phyloP scores from a whole-genome alignment of 2,888 invertebrate genomes.

The Boloria selene region DNA sequence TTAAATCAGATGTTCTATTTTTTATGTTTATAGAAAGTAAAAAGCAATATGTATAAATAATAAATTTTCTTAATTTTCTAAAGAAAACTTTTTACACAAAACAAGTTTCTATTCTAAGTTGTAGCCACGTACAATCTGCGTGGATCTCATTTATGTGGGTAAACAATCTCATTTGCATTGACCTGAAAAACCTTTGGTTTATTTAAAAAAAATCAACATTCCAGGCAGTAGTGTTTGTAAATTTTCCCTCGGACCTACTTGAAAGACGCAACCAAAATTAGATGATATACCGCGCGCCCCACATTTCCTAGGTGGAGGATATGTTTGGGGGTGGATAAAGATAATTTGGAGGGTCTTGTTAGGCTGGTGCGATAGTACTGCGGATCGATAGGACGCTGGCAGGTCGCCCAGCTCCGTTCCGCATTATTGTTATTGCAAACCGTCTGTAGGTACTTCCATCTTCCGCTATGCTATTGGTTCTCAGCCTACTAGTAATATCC shows the following conservation, averaged over 20 bases:
- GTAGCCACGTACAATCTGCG: conserved; percentile 36
- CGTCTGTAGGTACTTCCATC: conserved; percentile 61
- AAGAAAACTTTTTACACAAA: conserved; percentile 13
- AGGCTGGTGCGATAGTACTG: conserved; percentile 60
- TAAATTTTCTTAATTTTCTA: too few species aligned
- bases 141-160: conserved; percentile 54
- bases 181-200: conserved; percentile 71
- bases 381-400: conserved; percentile 78
- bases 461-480: conserved; percentile 70
- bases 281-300: conserved; percentile 57
- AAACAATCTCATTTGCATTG: conserved; percentile 73
- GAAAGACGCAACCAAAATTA: conserved; percentile 63
- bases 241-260: conserved; percentile 82
- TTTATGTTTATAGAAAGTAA: neutral
- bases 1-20: neutral
- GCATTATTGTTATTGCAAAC: conserved; percentile 81
- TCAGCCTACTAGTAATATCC: conserved; percentile 67
- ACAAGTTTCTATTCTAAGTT: neutral
- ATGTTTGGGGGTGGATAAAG: conserved; percentile 56
- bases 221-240: conserved; percentile 76
- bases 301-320: conserved; percentile 49
- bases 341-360: conserved; percentile 65
- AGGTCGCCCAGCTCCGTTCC: conserved; percentile 79
- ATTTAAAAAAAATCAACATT: conserved; percentile 71
- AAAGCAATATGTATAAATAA: neutral